Base-by-base conservation (phyloP, 2,113 vertebrate species). In the Alouatta palliata region DNA sequence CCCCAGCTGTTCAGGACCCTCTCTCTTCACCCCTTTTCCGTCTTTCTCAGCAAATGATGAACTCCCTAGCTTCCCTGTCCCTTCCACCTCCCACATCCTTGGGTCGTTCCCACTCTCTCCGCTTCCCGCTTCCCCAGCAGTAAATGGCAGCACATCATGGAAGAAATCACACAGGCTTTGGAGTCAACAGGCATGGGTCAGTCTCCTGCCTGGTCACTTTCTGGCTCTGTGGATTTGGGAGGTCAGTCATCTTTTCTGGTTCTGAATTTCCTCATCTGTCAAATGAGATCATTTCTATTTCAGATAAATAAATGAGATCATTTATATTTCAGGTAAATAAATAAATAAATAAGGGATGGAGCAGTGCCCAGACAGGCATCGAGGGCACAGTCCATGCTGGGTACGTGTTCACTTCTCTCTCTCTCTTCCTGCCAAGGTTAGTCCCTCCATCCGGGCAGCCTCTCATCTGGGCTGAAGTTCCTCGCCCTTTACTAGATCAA, bases 221-320 rank as follows among this genome's bases (percentile, higher is more conserved):
- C 49, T 58, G 54, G 58, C 73, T 90, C 17, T 23, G 32, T 3
- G 66, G 64, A 58, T 47, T 68, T 20, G 56, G 32, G 19, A 1
- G 14, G 10, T 27, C n/a, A 54, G 32, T 47, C 25, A 10, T 5
- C 16, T 35, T 79, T 77, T 37, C 73, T 68, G 73, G 56, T 68
- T 80, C 43, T 16, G 25, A 61, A 87, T n/a, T 86, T 71, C n/a
- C 37, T 70, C 49, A 43, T 43, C 32, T 77, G 21, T 37, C 56
- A 47, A 21, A 58, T 75, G 79, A 68, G 76, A 25, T 92, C 68
- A 66, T 73, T 43, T 23, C 1, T 8, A 30, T 77, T 77, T 77
- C 76, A 76, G 70, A 35, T 52, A 43, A 70, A 79, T 52, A 83
- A 88, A 58, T 40, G 76, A 64, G 73, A 40, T 91, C 66, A 64